Conservation (phyloP, 2,888 invertebrate species). For the Mayetiola destructor region DNA sequence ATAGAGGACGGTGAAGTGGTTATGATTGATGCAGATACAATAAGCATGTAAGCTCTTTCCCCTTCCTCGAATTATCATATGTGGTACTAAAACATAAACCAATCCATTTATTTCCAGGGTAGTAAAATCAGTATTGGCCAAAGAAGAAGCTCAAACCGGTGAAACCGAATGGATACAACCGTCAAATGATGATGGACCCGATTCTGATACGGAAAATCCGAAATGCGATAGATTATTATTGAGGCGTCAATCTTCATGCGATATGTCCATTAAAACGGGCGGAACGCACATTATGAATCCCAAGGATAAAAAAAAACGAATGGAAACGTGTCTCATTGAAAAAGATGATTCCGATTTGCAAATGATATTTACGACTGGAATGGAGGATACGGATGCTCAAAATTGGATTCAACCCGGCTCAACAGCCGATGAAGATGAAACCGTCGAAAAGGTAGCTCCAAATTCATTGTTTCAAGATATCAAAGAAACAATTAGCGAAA, state of each 20-base stretch:
- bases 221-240: neutral
- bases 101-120: constrained; percentile 24
- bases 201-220: neutral
- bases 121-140: constrained; percentile 40
- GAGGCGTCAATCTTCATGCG: neutral
- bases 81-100: too few relatives aligned
- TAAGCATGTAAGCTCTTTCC: constrained; percentile 36
- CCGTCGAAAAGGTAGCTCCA: constrained; percentile 18
- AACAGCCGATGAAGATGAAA: constrained; percentile 27
- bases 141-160: constrained; percentile 22
- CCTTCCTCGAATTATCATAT: too few relatives aligned
- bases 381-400: constrained; percentile 19
- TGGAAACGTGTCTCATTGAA: constrained; percentile 1
- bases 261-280: constrained; percentile 15
- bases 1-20: constrained; percentile 24
- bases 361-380: neutral
- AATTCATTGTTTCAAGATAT: constrained; percentile 27
- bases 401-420: constrained; percentile 32
- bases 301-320: constrained; percentile 13
- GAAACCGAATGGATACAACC: constrained; percentile 19
- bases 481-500: constrained; percentile 23
- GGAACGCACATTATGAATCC: constrained; percentile 15
- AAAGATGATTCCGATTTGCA: neutral
- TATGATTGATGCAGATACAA: constrained; percentile 40
- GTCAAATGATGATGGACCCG: neutral